Percentiles rank a stretch among this genome's conserved stretches.
Conservation (phyloP, 2,113 vertebrate species). For the Thermophis baileyi region DNA sequence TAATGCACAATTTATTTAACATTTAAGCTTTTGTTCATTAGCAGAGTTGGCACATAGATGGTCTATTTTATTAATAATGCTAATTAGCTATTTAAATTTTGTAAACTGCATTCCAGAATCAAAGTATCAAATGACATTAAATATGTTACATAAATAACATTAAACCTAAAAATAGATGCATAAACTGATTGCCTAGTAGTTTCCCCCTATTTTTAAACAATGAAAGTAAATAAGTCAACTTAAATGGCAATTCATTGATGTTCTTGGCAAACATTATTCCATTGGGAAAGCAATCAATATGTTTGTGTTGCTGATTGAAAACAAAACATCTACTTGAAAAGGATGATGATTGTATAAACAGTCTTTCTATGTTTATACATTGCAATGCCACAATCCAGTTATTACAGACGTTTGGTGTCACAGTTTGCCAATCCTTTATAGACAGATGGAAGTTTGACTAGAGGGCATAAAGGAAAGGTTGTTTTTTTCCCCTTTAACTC, state of each 20-base stretch:
- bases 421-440: neutral
- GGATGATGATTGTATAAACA: neutral
- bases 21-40: conserved; percentile 22
- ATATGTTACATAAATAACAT: neutral
- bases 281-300: neutral
- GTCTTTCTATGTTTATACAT: neutral
- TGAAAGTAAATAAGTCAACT: conserved; percentile 6
- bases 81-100: conserved; percentile 37
- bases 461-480: neutral
- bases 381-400: neutral
- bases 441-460: neutral
- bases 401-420: neutral
- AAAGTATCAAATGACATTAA: neutral
- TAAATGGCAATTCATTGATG: neutral
- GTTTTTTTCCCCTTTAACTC: neutral
- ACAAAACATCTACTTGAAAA: neutral
- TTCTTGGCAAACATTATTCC: neutral
- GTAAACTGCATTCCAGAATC: conserved; percentile 20
- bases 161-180: conserved; percentile 8
- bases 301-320: neutral
- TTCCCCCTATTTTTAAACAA: neutral
- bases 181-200: neutral
- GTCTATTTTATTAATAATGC: neutral
- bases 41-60: conserved; percentile 18
- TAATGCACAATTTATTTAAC: neutral